Conservation (phyloP, 2,888 invertebrate genomes). For the Hirtodrosophila cameraria region DNA sequence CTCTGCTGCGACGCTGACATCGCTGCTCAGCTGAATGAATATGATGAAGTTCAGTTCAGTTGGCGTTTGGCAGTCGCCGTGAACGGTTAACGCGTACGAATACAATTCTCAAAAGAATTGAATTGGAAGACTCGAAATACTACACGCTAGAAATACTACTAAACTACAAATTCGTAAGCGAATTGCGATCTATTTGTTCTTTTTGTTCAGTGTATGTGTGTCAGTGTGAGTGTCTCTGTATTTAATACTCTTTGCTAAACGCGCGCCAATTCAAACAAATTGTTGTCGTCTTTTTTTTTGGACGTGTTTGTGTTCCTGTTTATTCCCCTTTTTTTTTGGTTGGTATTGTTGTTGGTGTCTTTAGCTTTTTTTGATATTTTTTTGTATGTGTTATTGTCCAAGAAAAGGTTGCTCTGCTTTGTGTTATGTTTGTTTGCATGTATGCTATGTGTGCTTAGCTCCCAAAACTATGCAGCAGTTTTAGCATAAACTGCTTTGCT, state of each 20-base stretch:
- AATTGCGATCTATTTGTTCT: constrained; percentile 33
- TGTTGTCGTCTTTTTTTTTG: constrained; percentile 14
- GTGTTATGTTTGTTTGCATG: constrained; percentile 28
- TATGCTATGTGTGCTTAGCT: constrained; percentile 1
- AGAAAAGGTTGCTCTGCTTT: constrained; percentile 52
- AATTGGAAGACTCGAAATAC: neutral
- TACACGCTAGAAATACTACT: neutral
- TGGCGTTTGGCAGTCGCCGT: constrained; percentile 69
- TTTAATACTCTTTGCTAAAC: constrained; percentile 2
- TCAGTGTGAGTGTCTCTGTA: neutral
- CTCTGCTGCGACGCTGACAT: constrained; percentile 35
- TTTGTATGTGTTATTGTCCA: constrained; percentile 26
- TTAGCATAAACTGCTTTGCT: constrained; percentile 13
- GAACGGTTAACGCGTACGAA: constrained; percentile 60
- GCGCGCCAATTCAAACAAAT: constrained; percentile 45
- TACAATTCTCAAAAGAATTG: neutral
- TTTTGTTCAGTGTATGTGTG: constrained; percentile 8
- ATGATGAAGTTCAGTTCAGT: constrained; percentile 78
- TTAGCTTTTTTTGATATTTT: constrained; percentile 9
- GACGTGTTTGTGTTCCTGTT: constrained; percentile 15
- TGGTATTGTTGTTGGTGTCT: too few species aligned
- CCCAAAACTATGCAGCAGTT: constrained; percentile 1
- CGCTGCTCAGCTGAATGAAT: constrained; percentile 56
- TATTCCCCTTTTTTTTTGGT: neutral
- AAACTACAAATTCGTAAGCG: constrained; percentile 7